phyloP scores from a whole-genome alignment of 92 coral and sea anemone species.

The Epizoanthus illoricatus region DNA sequence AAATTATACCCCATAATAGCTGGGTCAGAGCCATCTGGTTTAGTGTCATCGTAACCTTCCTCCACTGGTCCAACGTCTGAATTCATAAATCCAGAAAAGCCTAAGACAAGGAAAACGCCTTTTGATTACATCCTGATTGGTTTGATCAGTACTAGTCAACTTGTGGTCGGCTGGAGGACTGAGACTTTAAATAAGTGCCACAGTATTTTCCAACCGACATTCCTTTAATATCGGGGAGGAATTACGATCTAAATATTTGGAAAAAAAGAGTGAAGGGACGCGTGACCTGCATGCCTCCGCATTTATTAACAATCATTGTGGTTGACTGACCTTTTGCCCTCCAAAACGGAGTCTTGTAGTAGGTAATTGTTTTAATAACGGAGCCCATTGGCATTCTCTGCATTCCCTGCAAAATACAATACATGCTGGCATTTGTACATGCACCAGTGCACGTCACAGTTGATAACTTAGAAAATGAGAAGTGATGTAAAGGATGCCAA shows the following conservation, averaged over 20 bases:
- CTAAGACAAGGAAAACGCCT: slow-evolving; percentile 9
- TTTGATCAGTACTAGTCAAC: not conserved
- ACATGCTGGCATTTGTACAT: not conserved
- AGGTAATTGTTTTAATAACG: slow-evolving; percentile 69
- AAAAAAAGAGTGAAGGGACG: not conserved
- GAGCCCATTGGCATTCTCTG: slow-evolving; percentile 87
- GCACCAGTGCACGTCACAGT: not conserved
- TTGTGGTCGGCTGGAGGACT: no score
- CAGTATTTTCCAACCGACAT: no score
- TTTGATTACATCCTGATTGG: not conserved
- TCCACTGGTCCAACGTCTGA: slow-evolving; percentile 72
- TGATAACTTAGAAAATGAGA: no score
- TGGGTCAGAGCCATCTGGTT: slow-evolving; percentile 82
- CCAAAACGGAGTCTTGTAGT: slow-evolving; percentile 77
- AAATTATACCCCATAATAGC: slow-evolving; percentile 72
- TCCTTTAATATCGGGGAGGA: not conserved
- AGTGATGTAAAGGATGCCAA: no score
- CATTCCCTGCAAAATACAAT: slow-evolving; percentile 38
- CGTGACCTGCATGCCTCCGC: not conserved
- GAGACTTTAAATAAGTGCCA: no score
- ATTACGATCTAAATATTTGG: not conserved
- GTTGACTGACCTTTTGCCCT: slow-evolving; percentile 62
- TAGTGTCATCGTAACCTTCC: slow-evolving; percentile 70
- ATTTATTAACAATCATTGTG: not conserved
- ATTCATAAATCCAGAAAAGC: slow-evolving; percentile 53